Base-by-base conservation (phyloP, 1,140 invertebrate species). In the Campoletis sonorensis region DNA sequence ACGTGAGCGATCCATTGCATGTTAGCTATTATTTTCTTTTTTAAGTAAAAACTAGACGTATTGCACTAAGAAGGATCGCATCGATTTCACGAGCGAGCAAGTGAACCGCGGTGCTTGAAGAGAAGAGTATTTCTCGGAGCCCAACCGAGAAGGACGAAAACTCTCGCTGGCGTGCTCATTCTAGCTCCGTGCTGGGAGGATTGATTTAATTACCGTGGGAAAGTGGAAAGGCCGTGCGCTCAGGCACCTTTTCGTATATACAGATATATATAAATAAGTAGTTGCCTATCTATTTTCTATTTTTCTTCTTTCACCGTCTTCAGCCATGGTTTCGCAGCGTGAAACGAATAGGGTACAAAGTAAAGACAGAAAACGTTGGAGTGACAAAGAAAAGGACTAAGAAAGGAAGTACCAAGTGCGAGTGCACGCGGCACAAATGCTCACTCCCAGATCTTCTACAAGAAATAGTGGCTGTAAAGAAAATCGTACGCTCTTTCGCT, bases 161-260 rank as follows among this genome's bases (percentile, higher is more conserved):
- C 73, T 77, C 54, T 64, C 23, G 73, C 49, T 75, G 23, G 72
- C 40, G 72, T 51, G 72, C 72, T 75, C 49, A 15, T 77, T 77
- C 73, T 64, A 64, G 51, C 73, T 61, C 40, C 51, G 30, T 77
- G 73, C 73, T n/a, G 40, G 27, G 27, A 77, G 73, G 73, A 77
- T 77, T 77, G 73, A 77, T 77, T 77, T 77, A 77, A 77, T 77
- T 77, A 77, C 73, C 73, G 73, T 77, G 73, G 73, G 73, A 77
- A 77, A 64, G 51, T 54, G 49, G 49, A 23, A 54, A 77, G 73
- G 54, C 51, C 30, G 73, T 37, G 73, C 27, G 73, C 72, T 58
- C 40, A 51, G 45, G 49, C 71, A 73, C 71, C 40, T 73, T n/a
- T 23, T 58, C 21, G 21, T 13, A 21, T 58, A 23, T 58, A 58